These are phyloP conservation scores for Metridium senile DNA, from an alignment of 92 coral and sea anemone genomes.

Conservation along the genomic window DNA sequence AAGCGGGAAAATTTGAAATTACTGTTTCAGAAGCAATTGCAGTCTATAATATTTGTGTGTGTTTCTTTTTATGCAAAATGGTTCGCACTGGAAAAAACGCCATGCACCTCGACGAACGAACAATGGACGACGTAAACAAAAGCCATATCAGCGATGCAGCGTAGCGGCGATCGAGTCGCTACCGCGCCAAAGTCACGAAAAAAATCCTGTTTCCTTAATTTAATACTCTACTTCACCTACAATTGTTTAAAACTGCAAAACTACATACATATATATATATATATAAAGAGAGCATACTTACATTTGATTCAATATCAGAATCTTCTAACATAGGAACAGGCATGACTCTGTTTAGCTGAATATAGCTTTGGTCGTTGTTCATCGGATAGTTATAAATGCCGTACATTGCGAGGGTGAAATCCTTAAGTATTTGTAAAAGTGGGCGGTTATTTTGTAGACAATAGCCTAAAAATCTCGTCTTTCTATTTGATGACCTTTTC, in stretches of 20 bases:
- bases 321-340: constrained; percentile 81
- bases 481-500: constrained; percentile 29
- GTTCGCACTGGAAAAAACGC: background rate
- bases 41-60: too few species aligned
- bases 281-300: constrained; percentile 27
- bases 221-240: background rate
- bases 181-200: background rate
- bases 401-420: background rate
- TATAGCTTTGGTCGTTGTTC: constrained; percentile 21
- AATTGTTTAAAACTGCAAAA: background rate
- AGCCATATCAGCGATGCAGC: background rate
- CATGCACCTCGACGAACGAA: background rate
- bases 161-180: background rate
- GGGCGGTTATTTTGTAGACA: constrained; percentile 26
- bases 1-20: too few species aligned
- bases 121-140: background rate
- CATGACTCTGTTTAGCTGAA: constrained; percentile 44
- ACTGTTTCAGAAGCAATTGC: too few species aligned
- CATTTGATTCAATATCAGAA: constrained; percentile 85
- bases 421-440: constrained; percentile 19
- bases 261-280: background rate
- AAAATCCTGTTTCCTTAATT: background rate
- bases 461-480: background rate
- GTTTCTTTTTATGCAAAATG: background rate
- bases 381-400: constrained; percentile 18